Evolutionary conservation across 2,888 invertebrate species (phyloP), one percentile per base, ranked within the genome.

Genomic region (Mellilla xanthometata): DNA sequence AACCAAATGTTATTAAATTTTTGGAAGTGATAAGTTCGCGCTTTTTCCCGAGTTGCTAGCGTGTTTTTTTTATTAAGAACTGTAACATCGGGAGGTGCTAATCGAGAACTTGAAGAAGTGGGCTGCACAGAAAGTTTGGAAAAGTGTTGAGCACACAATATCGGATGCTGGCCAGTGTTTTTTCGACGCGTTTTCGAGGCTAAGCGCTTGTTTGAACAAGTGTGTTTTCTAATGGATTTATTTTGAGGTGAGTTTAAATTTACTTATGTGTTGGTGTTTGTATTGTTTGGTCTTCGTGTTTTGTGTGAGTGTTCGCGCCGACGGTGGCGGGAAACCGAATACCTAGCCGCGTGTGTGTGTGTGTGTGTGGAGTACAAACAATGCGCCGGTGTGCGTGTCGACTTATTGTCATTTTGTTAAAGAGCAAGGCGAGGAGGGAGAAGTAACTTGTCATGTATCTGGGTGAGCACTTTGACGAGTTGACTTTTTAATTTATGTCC

Each of bases 221-320:
- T 89, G 89, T 89, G 88, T 89, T 88, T 89, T 89, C 89, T 89
- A 89, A 89, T 89, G 89, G 89, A 88, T 88, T 88, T 89, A 88
- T 89, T 89, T 88, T 89, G 86, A 89, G 89, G 89, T 89, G 88
- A 89, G 88, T 88, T 88, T 84, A 88, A 89, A 87, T 87, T 88
- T 88, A 88, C 88, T 86, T 84, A 81, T 81, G 80, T 88, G 88
- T 83, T 81, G 78, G 88, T 88, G 86, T 86, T 85, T 85, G 85
- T 88, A 86, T 88, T 88, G 89, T 89, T 88, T 86, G 87, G 69
- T 81, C 72, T 72, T 68, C 67, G 84, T 87, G 80, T 87, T 88
- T 85, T 78, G 86, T 88, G 87, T 86, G 88, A 75, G 86, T 85
- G 86, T 73, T 77, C 79, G 73, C 78, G 79, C 77, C 80, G 82